phyloP scores from a whole-genome alignment of 1,140 invertebrate species.

The Glossosoma conforme region DNA sequence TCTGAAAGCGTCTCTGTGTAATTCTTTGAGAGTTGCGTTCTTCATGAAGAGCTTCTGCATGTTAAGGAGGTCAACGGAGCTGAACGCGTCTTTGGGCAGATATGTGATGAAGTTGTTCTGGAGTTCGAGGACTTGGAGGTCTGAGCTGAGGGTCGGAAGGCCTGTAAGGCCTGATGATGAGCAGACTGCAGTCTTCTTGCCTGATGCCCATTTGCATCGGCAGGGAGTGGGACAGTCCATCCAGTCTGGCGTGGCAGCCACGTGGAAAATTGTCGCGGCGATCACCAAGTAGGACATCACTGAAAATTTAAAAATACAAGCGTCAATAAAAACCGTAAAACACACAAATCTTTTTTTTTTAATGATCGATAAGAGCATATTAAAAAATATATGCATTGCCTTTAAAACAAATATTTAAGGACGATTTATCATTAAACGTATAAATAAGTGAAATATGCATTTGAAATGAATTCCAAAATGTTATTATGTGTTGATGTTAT shows the following conservation, averaged over 20 bases:
- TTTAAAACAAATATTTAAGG: no score
- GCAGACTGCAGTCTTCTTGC: slow-evolving; percentile 61
- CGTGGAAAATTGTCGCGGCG: slow-evolving; percentile 3
- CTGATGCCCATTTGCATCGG: slow-evolving; percentile 59
- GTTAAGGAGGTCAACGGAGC: slow-evolving; percentile 63
- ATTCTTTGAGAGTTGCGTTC: slow-evolving; percentile 59
- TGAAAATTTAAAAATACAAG: slow-evolving; percentile 17
- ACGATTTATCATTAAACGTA: no score
- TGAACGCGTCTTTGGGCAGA: slow-evolving; percentile 50
- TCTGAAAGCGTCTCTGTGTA: slow-evolving; percentile 70
- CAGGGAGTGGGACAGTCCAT: slow-evolving; percentile 57
- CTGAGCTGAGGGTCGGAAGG: slow-evolving; percentile 52
- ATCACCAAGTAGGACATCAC: slow-evolving; percentile 16
- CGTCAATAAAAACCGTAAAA: no score
- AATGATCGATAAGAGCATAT: no score
- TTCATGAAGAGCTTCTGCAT: slow-evolving; percentile 70
- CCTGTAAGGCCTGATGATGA: slow-evolving; percentile 52
- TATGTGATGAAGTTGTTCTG: slow-evolving; percentile 54
- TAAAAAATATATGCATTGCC: no score
- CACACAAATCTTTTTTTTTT: no score
- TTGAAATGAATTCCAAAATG: no score
- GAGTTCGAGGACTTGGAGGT: slow-evolving; percentile 61
- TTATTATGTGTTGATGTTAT: no score
- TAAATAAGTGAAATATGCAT: no score
- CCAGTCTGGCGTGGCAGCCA: slow-evolving; percentile 45